Evolutionary conservation across 2,888 invertebrate genomes (phyloP).

Genomic region (Ochropacha duplaris): DNA sequence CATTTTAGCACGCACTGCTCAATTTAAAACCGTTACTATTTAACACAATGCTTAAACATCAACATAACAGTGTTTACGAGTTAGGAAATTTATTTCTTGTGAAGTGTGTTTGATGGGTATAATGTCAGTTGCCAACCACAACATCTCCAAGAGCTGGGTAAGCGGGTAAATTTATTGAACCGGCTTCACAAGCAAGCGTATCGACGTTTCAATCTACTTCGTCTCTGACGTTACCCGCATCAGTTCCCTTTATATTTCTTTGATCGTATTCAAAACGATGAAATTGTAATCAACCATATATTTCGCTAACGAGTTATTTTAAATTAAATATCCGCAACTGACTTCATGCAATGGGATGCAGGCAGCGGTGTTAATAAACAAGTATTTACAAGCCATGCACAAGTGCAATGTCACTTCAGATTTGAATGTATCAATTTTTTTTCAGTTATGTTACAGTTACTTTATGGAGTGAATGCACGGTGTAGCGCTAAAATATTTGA

Average conservation of each 20-base stretch:
- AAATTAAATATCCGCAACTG: neutral
- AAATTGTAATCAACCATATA: constrained; percentile 11
- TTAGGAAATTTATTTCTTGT: constrained; percentile 37
- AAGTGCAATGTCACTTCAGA: too few relatives aligned
- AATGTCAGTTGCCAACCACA: constrained; percentile 40
- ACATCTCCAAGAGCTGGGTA: constrained; percentile 29
- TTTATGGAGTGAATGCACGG: neutral
- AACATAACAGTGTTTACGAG: constrained; percentile 42
- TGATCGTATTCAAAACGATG: constrained; percentile 29
- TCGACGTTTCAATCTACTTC: constrained; percentile 42
- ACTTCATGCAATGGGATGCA: neutral
- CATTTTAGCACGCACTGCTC: constrained; percentile 74
- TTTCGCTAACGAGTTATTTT: neutral
- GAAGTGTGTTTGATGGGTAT: constrained; percentile 38
- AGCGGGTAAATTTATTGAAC: constrained; percentile 38
- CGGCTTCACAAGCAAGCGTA: constrained; percentile 28
- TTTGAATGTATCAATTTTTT: neutral
- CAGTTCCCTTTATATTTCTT: constrained; percentile 33
- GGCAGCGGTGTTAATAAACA: neutral
- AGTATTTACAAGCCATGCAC: neutral
- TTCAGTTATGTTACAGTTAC: neutral
- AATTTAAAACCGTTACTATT: constrained; percentile 65
- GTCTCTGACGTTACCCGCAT: constrained; percentile 33
- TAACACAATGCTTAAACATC: constrained; percentile 46
- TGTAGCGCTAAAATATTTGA: constrained; percentile 57